phyloP scores from a whole-genome alignment of 1,140 invertebrate species.

The Phymastichus coffea region DNA sequence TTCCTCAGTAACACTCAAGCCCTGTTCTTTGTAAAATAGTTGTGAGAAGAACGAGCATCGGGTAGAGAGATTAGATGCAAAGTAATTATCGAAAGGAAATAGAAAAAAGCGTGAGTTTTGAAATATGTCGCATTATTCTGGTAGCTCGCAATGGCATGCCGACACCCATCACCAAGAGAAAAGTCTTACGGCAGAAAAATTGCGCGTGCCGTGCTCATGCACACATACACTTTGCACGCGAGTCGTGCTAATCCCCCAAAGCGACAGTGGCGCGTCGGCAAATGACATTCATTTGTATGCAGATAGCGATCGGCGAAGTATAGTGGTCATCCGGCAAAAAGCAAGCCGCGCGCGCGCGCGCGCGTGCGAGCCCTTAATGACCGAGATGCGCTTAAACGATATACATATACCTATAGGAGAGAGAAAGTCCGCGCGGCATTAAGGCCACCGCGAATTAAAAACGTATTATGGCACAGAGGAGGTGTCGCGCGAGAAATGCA shows the following conservation, averaged over 20 bases:
- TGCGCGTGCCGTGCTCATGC: constrained; percentile 11
- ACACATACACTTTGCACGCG: constrained; percentile 26
- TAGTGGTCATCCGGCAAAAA: constrained; percentile 31
- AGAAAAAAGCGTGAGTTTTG: too few relatives aligned
- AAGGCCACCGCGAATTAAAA: constrained; percentile 49
- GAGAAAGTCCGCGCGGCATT: constrained; percentile 52
- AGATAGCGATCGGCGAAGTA: constrained; percentile 50
- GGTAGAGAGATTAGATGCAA: too few relatives aligned
- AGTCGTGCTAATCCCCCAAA: constrained; percentile 9
- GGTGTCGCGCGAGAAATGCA: constrained; percentile 27
- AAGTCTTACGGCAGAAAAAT: too few relatives aligned
- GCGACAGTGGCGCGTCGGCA: constrained; percentile 24
- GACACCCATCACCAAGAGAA: too few relatives aligned
- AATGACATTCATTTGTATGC: constrained; percentile 49
- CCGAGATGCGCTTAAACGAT: constrained; percentile 50
- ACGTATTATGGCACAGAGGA: constrained; percentile 50
- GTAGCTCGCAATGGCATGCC: too few relatives aligned
- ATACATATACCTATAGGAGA: constrained; percentile 43
- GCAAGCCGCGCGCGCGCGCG: too few relatives aligned
- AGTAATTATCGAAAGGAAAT: too few relatives aligned
- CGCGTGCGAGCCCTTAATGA: constrained; percentile 45
- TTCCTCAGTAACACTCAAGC: too few relatives aligned
- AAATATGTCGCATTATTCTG: too few relatives aligned
- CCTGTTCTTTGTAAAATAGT: too few relatives aligned
- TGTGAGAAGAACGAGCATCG: too few relatives aligned